A percentile compares a stretch with the other conserved stretches of the same genome.
Evolutionary conservation across 2,113 vertebrate genomes (phyloP).

Genomic region (Callopanchax toddi): DNA sequence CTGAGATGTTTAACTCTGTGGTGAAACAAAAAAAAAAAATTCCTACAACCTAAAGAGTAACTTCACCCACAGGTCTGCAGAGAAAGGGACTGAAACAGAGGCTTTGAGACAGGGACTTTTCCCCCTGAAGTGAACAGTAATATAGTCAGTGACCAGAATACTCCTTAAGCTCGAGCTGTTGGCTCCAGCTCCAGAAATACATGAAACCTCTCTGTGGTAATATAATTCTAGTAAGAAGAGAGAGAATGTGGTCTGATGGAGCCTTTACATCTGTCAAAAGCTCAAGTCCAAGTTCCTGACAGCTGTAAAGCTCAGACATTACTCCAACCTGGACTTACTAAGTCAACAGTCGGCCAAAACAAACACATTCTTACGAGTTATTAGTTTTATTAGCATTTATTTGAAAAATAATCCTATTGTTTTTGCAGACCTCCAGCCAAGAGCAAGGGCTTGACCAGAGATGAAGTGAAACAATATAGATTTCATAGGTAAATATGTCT

Average conservation of each 20-base stretch:
- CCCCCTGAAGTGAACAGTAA: not conserved
- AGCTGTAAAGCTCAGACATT: not conserved
- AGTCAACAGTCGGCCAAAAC: too few relatives aligned
- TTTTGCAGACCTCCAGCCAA: not conserved
- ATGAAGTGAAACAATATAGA: too few relatives aligned
- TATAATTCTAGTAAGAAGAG: not conserved
- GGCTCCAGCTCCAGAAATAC: not conserved
- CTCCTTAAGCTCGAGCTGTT: not conserved
- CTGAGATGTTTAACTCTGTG: not conserved
- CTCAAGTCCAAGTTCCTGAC: not conserved
- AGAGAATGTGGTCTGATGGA: slow-evolving; percentile 1
- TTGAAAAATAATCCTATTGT: too few relatives aligned
- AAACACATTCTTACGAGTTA: too few relatives aligned
- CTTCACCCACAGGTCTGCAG: not conserved
- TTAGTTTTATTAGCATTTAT: too few relatives aligned
- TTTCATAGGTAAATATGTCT: too few relatives aligned
- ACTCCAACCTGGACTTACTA: too few relatives aligned
- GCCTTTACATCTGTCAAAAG: slow-evolving; percentile 1
- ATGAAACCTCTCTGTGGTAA: too few relatives aligned
- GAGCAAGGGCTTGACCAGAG: not conserved
- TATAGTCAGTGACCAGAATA: not conserved
- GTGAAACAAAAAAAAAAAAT: too few relatives aligned
- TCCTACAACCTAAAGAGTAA: not conserved
- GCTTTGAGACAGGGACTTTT: not conserved
- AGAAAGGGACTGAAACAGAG: not conserved